These are phyloP conservation scores for Planococcus citri DNA, from an alignment of 1,140 invertebrate species.

Conservation along the genomic window DNA sequence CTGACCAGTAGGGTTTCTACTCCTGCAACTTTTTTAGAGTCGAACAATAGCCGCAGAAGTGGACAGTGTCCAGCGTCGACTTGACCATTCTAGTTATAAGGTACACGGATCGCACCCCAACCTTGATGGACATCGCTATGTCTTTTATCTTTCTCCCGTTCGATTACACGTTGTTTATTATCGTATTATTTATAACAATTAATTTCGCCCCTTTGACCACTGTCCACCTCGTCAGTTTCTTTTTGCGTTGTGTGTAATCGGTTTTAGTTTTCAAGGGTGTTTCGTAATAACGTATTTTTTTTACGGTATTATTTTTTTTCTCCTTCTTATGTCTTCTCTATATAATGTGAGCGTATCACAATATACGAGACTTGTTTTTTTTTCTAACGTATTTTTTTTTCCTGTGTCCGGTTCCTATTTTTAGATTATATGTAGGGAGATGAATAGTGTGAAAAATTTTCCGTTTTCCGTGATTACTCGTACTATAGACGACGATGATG, in stretches of 20 bases:
- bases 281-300: conserved; percentile 16
- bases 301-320: background rate
- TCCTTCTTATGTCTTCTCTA: too few species aligned
- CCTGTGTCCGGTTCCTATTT: background rate
- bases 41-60: background rate
- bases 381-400: background rate
- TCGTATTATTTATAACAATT: conserved; percentile 12
- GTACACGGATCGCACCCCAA: background rate
- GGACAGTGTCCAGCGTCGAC: conserved; percentile 16
- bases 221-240: too few species aligned
- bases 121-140: conserved; percentile 12
- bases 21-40: conserved; percentile 17
- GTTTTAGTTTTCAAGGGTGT: background rate
- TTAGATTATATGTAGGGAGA: background rate
- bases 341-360: too few species aligned
- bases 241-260: background rate
- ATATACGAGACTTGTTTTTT: background rate
- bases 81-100: conserved; percentile 10
- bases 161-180: conserved; percentile 8
- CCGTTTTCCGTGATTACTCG: too few species aligned
- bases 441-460: background rate
- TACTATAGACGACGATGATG: too few species aligned
- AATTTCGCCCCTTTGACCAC: background rate
- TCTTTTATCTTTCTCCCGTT: background rate
- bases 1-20: conserved; percentile 11